Percentiles rank a stretch among this genome's conserved stretches.
These are phyloP conservation scores for Vireo griseus DNA, from an alignment of 2,797 vertebrate species.

Conservation along the genomic window DNA sequence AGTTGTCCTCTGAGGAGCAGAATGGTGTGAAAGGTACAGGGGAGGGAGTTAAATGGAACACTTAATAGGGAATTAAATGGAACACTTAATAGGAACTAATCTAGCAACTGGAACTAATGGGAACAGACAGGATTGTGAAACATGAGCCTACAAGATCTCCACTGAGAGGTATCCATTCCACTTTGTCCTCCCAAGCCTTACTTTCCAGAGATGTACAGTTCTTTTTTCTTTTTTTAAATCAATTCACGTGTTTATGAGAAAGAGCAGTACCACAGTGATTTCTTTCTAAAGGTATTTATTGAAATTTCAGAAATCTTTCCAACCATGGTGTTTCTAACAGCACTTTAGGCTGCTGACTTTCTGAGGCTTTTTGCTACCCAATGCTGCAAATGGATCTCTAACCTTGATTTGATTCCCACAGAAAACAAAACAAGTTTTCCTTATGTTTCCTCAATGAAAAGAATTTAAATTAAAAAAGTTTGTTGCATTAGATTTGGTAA, in stretches of 20 bases:
- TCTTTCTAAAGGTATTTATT: background rate
- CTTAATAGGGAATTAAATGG: background rate
- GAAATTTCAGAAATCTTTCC: background rate
- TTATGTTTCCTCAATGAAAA: background rate
- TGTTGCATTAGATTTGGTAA: background rate
- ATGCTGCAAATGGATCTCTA: background rate
- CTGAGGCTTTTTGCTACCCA: background rate
- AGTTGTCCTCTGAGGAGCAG: background rate
- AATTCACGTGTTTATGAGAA: background rate
- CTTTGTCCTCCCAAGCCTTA: background rate
- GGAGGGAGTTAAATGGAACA: background rate
- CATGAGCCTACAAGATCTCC: constrained; percentile 34
- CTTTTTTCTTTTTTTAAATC: background rate
- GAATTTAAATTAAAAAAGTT: background rate
- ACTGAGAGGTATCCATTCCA: constrained; percentile 29
- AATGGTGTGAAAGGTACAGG: background rate
- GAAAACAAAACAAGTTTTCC: background rate
- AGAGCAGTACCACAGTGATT: background rate
- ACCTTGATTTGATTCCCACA: background rate
- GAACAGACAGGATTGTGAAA: constrained; percentile 65
- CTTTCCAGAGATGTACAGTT: background rate
- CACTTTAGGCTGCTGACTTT: background rate
- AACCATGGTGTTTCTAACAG: background rate
- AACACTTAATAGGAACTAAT: constrained; percentile 35
- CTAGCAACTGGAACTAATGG: constrained; percentile 66